Conservation (phyloP, 2,888 invertebrate genomes). For the Thumatha senex region DNA sequence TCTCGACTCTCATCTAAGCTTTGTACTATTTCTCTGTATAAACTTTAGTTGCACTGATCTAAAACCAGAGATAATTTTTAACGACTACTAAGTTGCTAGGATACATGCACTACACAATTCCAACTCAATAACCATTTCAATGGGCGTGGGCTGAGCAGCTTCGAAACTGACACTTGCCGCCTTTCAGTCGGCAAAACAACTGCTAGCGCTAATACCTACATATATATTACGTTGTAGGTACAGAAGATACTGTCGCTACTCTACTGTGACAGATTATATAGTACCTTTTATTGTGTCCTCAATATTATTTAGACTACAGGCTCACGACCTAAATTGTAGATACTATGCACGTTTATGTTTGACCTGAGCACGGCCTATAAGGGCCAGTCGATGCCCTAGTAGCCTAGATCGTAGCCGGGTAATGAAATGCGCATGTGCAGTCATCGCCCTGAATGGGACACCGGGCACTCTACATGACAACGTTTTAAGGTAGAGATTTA, state of each 20-base stretch:
- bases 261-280: constrained; percentile 1
- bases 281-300: constrained; percentile 16
- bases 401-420: constrained; percentile 56
- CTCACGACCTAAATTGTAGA: constrained; percentile 58
- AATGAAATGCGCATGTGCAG: constrained; percentile 62
- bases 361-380: constrained; percentile 51
- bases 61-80: background rate
- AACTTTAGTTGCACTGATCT: no score
- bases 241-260: no score
- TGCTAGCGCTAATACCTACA: no score
- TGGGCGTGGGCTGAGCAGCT: background rate
- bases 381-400: constrained; percentile 74
- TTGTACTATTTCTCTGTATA: no score
- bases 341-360: constrained; percentile 41
- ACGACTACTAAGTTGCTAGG: constrained; percentile 28
- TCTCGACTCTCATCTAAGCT: no score
- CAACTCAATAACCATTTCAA: background rate
- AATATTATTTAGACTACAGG: constrained; percentile 26
- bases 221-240: no score
- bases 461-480: constrained; percentile 31
- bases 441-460: constrained; percentile 46
- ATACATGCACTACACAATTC: constrained; percentile 11
- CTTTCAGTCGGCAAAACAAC: background rate
- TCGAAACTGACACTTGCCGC: background rate
- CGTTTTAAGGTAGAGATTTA: constrained; percentile 13